phyloP scores from a whole-genome alignment of 2,113 vertebrate genomes.

The Protobothrops mucrosquamatus region DNA sequence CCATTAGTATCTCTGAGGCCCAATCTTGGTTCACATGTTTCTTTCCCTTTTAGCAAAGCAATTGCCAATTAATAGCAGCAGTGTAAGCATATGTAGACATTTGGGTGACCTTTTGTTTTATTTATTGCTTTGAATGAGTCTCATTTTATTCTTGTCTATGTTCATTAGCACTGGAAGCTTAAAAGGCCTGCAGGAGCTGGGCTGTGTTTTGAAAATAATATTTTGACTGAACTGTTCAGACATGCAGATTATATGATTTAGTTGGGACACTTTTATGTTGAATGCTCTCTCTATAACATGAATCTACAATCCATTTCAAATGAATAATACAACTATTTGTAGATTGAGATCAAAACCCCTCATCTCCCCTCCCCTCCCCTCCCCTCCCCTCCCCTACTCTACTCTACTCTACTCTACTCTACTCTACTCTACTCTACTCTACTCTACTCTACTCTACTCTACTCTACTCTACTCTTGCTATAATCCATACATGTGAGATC shows the following conservation, averaged over 20 bases:
- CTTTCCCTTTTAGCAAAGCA: constrained; percentile 63
- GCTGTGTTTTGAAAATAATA: not conserved
- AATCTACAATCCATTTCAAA: not conserved
- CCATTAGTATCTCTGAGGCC: constrained; percentile 78
- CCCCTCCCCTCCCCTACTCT: not conserved
- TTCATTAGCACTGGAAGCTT: rapidly evolving
- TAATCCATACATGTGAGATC: not conserved
- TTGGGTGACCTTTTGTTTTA: constrained; percentile 27
- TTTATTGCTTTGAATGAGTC: constrained; percentile 23
- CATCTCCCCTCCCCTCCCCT: not conserved
- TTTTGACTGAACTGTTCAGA: not conserved
- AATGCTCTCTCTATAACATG: not conserved
- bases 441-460: not conserved
- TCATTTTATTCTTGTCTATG: not conserved
- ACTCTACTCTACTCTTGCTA: not conserved
- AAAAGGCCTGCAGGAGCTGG: not conserved
- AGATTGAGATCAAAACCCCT: not conserved
- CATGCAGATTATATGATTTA: not conserved
- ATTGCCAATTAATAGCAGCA: constrained; percentile 54
- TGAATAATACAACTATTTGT: not conserved
- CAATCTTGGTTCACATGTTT: constrained; percentile 66
- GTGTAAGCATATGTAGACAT: constrained; percentile 40
- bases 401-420: no score
- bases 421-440: not conserved
- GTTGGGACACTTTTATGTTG: not conserved